Base-by-base conservation (phyloP, 2,797 vertebrate genomes). In the Anguilla obscura region DNA sequence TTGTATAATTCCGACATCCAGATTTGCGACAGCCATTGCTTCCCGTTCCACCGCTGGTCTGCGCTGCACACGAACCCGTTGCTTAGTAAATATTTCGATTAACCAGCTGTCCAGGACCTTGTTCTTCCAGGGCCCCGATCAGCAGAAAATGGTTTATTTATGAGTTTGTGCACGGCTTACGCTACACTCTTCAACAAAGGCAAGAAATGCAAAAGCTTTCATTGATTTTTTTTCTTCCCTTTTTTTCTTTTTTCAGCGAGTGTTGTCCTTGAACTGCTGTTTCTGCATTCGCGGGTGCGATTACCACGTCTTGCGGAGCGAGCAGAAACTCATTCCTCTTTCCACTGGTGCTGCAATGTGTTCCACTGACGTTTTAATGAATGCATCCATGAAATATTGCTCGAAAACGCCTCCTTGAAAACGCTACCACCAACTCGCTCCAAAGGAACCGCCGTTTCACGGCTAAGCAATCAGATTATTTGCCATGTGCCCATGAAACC, bases 391-490 rank as follows among this genome's bases (percentile, higher is more conserved):
- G 71, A 74, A 74, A 74, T 33, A 36, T 36, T 10, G 71, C 71
- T 16, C 14, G 3, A 36, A 74, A 74, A 69, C n/a, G 30, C 71
- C 71, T 33, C 33, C 27, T 74, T 36, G 33, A 36, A 74, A 21
- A 74, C 9, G 27, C 71, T 3, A 74, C 4, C 71, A 10, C 9
- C 27, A 16, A 36, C 71, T 74, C 71, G 30, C 71, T 74, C 71
- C 6, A 14, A 14, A 74, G 71, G 71, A 74, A 36, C 71, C 71
- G 33, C 27, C 24, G 14, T 74, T 74, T 74, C 71, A 74, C 63
- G 63, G 63, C 71, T 33, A 74, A 74, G 71, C 71, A 36, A 74
- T 74, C 71, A 74, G 71, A 33, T 36, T 74, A 33, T 74, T 74
- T 74, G 71, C 33, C 63, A n/a, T 27, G 24, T 27, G 63, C 63